Base-by-base conservation (phyloP, 2,113 vertebrate species). In the Chauna torquata region DNA sequence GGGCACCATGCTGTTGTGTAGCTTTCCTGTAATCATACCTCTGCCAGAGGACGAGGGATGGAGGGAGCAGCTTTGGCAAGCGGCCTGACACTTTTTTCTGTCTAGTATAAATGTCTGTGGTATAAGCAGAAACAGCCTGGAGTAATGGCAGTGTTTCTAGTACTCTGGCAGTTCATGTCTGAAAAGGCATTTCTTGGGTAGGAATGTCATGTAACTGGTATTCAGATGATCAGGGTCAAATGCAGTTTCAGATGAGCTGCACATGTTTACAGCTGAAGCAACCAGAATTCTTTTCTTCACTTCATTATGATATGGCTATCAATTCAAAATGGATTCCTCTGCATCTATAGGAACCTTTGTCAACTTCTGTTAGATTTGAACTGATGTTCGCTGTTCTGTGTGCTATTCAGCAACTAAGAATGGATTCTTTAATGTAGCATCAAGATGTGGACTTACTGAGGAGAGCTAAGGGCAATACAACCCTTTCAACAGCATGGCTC, bases 31-130 rank as follows among this genome's bases (percentile, higher is more conserved):
- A n/a, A 5, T n/a, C 1, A 15, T 19, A 27, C 52, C 2, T 27
- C 3, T 62, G 24, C 49, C 36, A 14, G 36, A 6, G 25, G 18
- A 40, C 34, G 49, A 2, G 5, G 4, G 14, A 3, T 25, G 23
- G 40, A 47, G 19, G 52, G 69, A 87, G 40, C 45, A 30, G 40
- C 49, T 71, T 55, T 76, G 61, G 18, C 11, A 36, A 14, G 34
- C 32, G 38, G 4, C 5, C 55, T 89, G 65, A 36, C n/a, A 25
- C 40, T 44, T 52, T 45, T 82, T 12, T 52, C 11, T 36, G 25
- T 59, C 17, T 0, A 0, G 19, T 24, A 0, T 4, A 6, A 57
- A 3, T 30, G 38, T 64, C 45, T 58, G 66, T 42, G 44, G 16
- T 14, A 3, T 5, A 30, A 59, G 20, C 30, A n/a, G n/a, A 14